These are phyloP conservation scores for Calliphora vicina DNA, from an alignment of 1,140 invertebrate genomes.

Conservation along the genomic window DNA sequence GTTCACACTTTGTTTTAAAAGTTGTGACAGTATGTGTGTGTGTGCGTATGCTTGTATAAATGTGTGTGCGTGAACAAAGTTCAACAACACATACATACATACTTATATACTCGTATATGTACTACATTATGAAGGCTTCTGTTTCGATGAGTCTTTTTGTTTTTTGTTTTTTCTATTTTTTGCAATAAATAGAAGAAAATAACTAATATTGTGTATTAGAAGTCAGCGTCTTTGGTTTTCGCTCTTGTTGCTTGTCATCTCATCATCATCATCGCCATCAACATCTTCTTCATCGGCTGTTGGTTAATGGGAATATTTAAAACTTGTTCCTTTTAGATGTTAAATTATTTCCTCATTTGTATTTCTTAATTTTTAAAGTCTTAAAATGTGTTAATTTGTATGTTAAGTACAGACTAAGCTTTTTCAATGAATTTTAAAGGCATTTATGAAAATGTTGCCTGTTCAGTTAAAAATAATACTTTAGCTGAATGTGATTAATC, in stretches of 20 bases:
- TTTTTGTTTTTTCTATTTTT: background rate
- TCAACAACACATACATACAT: background rate
- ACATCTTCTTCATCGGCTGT: background rate
- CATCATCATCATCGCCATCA: background rate
- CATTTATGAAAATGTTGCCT: too few species aligned
- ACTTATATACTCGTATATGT: background rate
- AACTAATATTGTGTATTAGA: background rate
- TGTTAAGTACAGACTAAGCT: too few species aligned
- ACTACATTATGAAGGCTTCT: background rate
- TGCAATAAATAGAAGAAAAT: background rate
- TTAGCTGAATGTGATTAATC: too few species aligned
- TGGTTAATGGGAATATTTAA: constrained; percentile 1
- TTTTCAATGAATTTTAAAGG: too few species aligned
- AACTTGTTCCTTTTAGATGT: background rate
- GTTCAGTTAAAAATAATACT: too few species aligned
- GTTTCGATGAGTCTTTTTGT: too few species aligned
- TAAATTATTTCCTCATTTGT: constrained; percentile 2
- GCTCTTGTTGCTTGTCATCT: background rate
- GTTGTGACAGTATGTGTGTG: constrained; percentile 16
- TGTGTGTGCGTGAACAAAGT: background rate
- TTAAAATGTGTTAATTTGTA: background rate
- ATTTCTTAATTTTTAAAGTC: background rate
- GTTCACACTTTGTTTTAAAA: constrained; percentile 29
- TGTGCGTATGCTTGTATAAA: background rate
- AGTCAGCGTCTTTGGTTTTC: background rate